These are phyloP conservation scores for Channa argus DNA, from an alignment of 2,113 vertebrate genomes.

Conservation along the genomic window DNA sequence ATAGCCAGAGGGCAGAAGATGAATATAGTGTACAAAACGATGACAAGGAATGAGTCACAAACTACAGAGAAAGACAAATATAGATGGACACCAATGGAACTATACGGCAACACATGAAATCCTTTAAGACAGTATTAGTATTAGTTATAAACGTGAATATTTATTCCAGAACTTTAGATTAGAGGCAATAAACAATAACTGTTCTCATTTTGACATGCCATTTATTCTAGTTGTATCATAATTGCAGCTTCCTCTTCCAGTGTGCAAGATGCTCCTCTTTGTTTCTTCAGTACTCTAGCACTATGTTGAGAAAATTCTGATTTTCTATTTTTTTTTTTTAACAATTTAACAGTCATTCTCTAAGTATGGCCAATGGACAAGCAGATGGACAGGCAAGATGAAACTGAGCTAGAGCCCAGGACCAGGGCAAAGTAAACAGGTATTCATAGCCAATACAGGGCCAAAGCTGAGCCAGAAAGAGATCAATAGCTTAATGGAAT, in stretches of 20 bases:
- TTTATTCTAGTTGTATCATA: constrained; percentile 8
- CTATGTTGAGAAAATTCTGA: constrained; percentile 55
- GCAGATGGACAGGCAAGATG: constrained; percentile 51
- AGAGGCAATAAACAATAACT: constrained; percentile 16
- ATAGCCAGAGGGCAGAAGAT: constrained; percentile 66
- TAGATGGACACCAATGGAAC: constrained; percentile 23
- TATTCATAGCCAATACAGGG: constrained; percentile 66
- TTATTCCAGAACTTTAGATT: constrained; percentile 10
- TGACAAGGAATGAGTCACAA: constrained; percentile 51
- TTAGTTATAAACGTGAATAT: constrained; percentile 15
- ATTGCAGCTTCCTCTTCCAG: constrained; percentile 26
- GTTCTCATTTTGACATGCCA: constrained; percentile 4
- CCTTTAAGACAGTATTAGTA: constrained; percentile 22
- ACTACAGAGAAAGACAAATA: constrained; percentile 39
- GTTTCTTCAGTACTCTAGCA: constrained; percentile 57
- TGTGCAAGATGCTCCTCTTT: constrained; percentile 56
- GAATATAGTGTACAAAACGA: constrained; percentile 51
- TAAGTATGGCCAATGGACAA: constrained; percentile 34
- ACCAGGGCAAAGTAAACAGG: constrained; percentile 71
- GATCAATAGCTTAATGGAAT: constrained; percentile 88
- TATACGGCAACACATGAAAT: constrained; percentile 29
- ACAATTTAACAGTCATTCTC: constrained; percentile 57
- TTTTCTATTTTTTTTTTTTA: too few relatives aligned
- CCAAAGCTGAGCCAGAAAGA: constrained; percentile 65
- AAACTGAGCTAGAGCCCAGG: constrained; percentile 49